These are phyloP conservation scores for Myotis myotis DNA, from an alignment of 2,797 vertebrate species.

Conservation along the genomic window DNA sequence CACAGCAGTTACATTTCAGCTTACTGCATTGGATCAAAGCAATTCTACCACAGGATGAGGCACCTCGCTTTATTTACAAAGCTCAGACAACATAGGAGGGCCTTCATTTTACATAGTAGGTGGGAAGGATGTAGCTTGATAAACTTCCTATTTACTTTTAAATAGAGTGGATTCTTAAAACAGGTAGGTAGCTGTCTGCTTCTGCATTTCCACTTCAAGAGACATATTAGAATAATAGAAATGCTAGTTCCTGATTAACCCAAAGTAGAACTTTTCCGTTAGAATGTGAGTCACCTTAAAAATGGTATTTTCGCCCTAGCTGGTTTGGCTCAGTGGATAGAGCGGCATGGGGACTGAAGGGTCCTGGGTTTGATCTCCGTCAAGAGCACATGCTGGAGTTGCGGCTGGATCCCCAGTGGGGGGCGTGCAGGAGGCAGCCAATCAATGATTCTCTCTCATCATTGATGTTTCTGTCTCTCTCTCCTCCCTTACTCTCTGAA, in stretches of 20 bases:
- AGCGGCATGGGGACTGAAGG: too few species aligned
- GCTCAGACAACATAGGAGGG: not conserved
- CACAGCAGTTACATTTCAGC: slow-evolving; percentile 20
- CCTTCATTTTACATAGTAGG: not conserved
- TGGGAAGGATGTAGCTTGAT: not conserved
- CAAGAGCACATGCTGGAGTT: too few species aligned
- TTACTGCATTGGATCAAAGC: not conserved
- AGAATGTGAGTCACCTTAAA: slow-evolving; percentile 32
- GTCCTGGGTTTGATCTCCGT: too few species aligned
- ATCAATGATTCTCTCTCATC: too few species aligned
- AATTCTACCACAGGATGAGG: slow-evolving; percentile 9
- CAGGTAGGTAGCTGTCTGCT: not conserved
- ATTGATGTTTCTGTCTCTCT: too few species aligned
- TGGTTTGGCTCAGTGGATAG: too few species aligned
- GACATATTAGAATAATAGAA: not conserved
- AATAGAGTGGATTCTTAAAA: slow-evolving; percentile 19
- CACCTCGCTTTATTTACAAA: not conserved
- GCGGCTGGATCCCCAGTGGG: too few species aligned
- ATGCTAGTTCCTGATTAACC: not conserved
- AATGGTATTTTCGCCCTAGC: too few species aligned
- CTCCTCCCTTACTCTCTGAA: too few species aligned
- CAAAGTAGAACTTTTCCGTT: not conserved
- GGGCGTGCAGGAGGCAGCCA: too few species aligned
- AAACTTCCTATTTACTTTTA: not conserved
- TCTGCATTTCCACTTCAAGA: not conserved